Percentiles rank a stretch among this genome's conserved stretches.
phyloP scores from a whole-genome alignment of 2,113 vertebrate genomes.

The Clinocottus analis region DNA sequence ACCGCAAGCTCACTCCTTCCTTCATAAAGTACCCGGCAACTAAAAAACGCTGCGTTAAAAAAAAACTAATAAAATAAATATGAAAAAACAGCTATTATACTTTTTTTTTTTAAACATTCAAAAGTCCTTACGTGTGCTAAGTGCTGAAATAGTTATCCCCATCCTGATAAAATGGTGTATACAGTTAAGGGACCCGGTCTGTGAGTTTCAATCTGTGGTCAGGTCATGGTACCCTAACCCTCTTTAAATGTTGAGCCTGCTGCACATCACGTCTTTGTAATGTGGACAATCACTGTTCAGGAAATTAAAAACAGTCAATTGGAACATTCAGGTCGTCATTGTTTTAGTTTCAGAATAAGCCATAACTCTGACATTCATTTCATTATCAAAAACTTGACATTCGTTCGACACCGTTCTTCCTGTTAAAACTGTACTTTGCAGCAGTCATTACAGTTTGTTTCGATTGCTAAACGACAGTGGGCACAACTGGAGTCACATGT shows the following conservation, averaged over 20 bases:
- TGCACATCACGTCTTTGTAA: not conserved
- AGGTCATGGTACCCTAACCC: not conserved
- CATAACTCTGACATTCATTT: conserved; percentile 1
- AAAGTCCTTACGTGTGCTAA: no score
- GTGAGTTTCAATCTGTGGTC: no score
- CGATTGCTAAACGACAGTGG: no score
- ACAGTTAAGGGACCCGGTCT: no score
- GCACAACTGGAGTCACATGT: no score
- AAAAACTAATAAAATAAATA: no score
- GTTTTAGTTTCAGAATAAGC: not conserved
- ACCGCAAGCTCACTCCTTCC: not conserved
- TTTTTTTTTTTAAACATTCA: no score
- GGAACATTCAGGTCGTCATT: not conserved
- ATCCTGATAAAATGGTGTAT: no score
- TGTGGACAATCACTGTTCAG: not conserved
- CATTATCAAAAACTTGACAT: conserved; percentile 7
- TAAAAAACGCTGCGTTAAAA: no score
- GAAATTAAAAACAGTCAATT: not conserved
- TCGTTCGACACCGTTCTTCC: not conserved
- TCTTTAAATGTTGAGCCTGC: not conserved
- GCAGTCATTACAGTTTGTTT: no score
- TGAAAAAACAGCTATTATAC: no score
- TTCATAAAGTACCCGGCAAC: not conserved
- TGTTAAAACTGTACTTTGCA: not conserved
- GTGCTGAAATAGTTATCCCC: no score